These are phyloP conservation scores for Leucozona laternaria DNA, from an alignment of 2,888 invertebrate species.

Conservation along the genomic window DNA sequence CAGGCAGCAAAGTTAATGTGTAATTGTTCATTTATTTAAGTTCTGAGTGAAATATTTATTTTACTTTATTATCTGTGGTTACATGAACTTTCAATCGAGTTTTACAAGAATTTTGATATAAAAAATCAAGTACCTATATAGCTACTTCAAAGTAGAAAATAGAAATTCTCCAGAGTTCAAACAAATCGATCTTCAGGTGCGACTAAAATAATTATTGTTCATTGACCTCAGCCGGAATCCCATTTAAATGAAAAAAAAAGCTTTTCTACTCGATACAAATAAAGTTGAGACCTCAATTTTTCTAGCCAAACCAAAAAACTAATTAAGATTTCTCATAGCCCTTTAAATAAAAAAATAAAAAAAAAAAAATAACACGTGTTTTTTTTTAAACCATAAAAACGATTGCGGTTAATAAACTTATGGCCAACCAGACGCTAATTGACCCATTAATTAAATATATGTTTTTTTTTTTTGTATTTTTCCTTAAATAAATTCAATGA, in stretches of 20 bases:
- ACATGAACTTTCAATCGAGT: background rate
- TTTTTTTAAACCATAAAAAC: slow-evolving; percentile 19
- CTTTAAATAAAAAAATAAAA: background rate
- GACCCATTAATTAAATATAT: slow-evolving; percentile 20
- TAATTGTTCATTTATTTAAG: background rate
- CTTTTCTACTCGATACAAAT: background rate
- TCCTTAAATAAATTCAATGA: slow-evolving; percentile 3
- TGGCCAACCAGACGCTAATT: slow-evolving; percentile 14
- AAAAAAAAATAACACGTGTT: background rate
- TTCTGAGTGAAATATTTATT: background rate
- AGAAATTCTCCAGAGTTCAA: background rate
- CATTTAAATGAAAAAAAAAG: background rate
- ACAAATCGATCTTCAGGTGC: background rate
- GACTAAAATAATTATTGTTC: background rate
- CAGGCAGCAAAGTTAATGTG: background rate
- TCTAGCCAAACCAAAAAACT: background rate
- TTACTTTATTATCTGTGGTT: background rate
- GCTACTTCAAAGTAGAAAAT: background rate
- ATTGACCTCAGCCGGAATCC: background rate
- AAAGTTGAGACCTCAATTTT: background rate
- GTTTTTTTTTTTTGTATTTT: slow-evolving; percentile 9
- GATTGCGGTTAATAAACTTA: slow-evolving; percentile 30
- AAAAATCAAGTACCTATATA: background rate
- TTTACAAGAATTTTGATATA: background rate
- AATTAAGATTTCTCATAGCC: slow-evolving; percentile 5